phyloP scores from a whole-genome alignment of 2,113 vertebrate species.

The Cygnus buccinator region DNA sequence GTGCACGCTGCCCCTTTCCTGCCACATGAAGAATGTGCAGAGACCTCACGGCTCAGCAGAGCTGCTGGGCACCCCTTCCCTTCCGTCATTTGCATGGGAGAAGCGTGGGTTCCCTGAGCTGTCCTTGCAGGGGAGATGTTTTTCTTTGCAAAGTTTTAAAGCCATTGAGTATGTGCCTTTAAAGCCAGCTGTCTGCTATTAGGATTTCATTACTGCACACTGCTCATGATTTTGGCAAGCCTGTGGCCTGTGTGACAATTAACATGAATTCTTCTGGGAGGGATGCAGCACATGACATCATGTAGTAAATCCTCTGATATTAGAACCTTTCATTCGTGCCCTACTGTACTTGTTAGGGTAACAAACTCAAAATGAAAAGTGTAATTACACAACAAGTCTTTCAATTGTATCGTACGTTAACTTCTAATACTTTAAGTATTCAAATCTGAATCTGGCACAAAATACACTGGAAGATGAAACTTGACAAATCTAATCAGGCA shows the following conservation, averaged over 20 bases:
- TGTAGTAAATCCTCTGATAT: conserved; percentile 64
- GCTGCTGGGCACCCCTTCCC: not conserved
- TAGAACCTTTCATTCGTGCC: conserved; percentile 66
- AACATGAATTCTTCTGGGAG: conserved; percentile 61
- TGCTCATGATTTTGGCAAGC: conserved; percentile 58
- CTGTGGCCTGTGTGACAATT: conserved; percentile 65
- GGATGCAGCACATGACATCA: conserved; percentile 70
- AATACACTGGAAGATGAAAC: conserved; percentile 47
- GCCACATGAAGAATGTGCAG: fast-evolving
- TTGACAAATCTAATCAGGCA: conserved; percentile 29
- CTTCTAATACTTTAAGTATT: conserved; percentile 52
- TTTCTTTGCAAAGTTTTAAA: not conserved
- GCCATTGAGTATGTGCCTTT: not conserved
- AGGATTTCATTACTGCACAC: conserved; percentile 61
- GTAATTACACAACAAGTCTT: conserved; percentile 69
- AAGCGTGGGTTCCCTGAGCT: not conserved
- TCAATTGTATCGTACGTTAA: conserved; percentile 54
- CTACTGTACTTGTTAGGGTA: conserved; percentile 65
- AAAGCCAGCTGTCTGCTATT: conserved; percentile 63
- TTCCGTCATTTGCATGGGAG: not conserved
- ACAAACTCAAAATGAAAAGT: conserved; percentile 66
- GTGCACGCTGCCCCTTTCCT: not conserved
- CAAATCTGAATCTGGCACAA: not conserved
- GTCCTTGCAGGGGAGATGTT: not conserved
- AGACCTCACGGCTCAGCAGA: not conserved